phyloP scores from a whole-genome alignment of 2,888 invertebrate genomes.

The Oxytorus armatus region DNA sequence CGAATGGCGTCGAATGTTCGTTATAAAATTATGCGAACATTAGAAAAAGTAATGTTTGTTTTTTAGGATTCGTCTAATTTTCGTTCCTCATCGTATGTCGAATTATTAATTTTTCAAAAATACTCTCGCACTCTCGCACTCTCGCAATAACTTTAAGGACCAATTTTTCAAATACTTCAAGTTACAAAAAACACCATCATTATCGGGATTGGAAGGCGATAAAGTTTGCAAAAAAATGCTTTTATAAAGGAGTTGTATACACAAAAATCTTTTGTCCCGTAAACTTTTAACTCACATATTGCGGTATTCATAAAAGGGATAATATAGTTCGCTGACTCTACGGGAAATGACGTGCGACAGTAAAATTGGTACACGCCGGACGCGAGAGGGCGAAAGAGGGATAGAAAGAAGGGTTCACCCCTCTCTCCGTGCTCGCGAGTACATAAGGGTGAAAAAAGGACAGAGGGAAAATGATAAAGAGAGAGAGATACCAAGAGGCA shows the following conservation, averaged over 20 bases:
- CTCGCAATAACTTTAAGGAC: no score
- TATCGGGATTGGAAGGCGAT: neutral
- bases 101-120: no score
- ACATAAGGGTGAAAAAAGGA: constrained; percentile 36
- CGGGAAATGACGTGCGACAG: constrained; percentile 31
- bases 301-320: neutral
- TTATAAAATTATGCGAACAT: no score
- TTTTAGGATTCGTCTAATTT: no score
- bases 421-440: constrained; percentile 4
- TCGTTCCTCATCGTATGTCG: no score
- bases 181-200: no score
- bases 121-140: no score
- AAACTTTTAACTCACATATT: neutral
- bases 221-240: neutral
- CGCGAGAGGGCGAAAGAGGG: neutral
- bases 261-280: neutral
- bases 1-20: no score
- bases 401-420: neutral
- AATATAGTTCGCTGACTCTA: neutral
- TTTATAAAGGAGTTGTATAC: neutral
- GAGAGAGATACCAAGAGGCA: constrained; percentile 15
- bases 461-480: neutral
- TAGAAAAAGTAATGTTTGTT: no score
- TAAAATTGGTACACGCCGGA: constrained; percentile 56
- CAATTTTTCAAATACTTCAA: no score